Evolutionary conservation across 1,140 invertebrate genomes (phyloP).

Genomic region (Tetraneura akinire): DNA sequence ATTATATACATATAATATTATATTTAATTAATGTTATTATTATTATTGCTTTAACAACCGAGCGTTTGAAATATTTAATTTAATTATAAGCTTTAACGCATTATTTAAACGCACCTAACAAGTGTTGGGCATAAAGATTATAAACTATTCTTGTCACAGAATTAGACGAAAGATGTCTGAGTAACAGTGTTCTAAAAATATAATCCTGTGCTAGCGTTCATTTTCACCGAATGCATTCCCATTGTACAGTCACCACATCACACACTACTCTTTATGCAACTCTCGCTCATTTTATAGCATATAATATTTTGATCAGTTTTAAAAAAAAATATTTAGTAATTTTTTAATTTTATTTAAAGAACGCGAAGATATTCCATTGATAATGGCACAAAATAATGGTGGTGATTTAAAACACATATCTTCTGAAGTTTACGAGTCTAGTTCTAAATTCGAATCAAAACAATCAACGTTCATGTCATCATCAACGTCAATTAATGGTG

Average conservation of each 20-base stretch:
- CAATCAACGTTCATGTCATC: constrained; percentile 44
- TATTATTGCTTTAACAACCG: neutral
- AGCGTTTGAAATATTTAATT: constrained; percentile 17
- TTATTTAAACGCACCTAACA: constrained; percentile 19
- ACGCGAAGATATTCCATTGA: neutral
- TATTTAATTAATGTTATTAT: neutral
- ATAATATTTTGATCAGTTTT: neutral
- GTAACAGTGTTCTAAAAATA: constrained; percentile 50
- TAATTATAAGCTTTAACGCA: constrained; percentile 24
- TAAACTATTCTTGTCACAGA: constrained; percentile 41
- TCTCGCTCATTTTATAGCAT: neutral
- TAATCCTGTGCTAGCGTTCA: constrained; percentile 18
- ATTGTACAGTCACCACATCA: constrained; percentile 15
- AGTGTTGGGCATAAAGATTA: constrained; percentile 26
- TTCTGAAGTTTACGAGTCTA: constrained; percentile 34
- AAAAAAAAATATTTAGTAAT: neutral
- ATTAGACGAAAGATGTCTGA: constrained; percentile 42
- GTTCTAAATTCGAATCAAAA: constrained; percentile 51
- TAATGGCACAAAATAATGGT: neutral
- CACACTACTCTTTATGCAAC: constrained; percentile 4
- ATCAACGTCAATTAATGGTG: constrained; percentile 34
- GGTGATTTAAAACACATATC: neutral
- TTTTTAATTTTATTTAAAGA: constrained; percentile 6
- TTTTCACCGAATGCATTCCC: constrained; percentile 31
- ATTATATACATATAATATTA: neutral